Evolutionary conservation across 2,797 vertebrate genomes (phyloP).

Genomic region (Tenualosa ilisha): DNA sequence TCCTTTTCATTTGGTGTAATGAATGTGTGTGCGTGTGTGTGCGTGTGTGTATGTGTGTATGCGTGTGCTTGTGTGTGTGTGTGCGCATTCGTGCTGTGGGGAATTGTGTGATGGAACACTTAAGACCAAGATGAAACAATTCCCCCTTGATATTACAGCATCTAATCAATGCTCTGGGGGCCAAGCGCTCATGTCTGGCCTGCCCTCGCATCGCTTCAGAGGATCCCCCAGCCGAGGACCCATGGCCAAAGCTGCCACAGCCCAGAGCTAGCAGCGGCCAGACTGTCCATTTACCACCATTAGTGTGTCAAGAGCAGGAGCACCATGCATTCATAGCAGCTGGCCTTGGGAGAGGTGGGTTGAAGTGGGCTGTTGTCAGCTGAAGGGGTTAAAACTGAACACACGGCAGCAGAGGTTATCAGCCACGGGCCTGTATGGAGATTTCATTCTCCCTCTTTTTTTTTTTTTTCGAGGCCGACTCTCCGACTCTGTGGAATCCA

Average conservation of each 20-base stretch:
- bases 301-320: constrained; percentile 36
- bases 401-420: constrained; percentile 3
- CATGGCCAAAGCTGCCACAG: neutral
- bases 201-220: constrained; percentile 25
- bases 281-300: constrained; percentile 69
- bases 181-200: neutral
- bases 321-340: neutral
- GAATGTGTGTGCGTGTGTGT: constrained; percentile 14
- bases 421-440: constrained; percentile 1
- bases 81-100: neutral
- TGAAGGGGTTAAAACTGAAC: neutral
- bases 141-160: constrained; percentile 64
- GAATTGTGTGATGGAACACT: constrained; percentile 63
- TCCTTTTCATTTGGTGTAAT: constrained; percentile 20
- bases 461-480: constrained; percentile 50
- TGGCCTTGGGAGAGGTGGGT: neutral
- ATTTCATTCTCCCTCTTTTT: neutral
- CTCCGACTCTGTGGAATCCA: neutral
- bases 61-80: neutral
- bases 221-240: neutral
- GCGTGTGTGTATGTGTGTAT: neutral
- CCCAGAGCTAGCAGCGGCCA: constrained; percentile 57
- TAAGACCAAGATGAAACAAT: constrained; percentile 68
- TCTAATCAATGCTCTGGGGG: constrained; percentile 55
- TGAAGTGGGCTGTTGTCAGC: neutral